phyloP scores from a whole-genome alignment of 1,140 invertebrate species.

The Armadillidium nasatum region DNA sequence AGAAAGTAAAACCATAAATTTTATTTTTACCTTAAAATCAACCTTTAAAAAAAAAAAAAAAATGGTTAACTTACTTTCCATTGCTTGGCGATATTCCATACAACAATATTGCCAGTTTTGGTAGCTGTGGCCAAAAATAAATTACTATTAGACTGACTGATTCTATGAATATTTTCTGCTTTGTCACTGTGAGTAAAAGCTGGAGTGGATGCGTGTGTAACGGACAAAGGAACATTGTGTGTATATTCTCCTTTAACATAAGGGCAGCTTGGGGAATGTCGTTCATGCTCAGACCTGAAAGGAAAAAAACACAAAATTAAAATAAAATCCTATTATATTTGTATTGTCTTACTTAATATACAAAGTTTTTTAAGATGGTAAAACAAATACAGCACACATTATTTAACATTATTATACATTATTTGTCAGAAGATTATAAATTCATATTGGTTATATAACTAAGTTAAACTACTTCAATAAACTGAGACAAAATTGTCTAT shows the following conservation, averaged over 20 bases:
- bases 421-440: too few species aligned
- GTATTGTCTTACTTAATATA: too few species aligned
- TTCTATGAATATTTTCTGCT: slow-evolving; percentile 61
- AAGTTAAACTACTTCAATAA: too few species aligned
- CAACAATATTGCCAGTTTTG: slow-evolving; percentile 56
- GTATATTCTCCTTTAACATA: slow-evolving; percentile 92
- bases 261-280: slow-evolving; percentile 85
- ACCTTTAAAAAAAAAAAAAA: neutral
- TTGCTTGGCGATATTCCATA: slow-evolving; percentile 62
- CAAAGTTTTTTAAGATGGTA: too few species aligned
- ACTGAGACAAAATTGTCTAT: too few species aligned
- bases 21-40: too few species aligned
- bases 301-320: slow-evolving; percentile 6
- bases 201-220: slow-evolving; percentile 81
- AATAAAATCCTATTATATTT: too few species aligned
- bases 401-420: too few species aligned
- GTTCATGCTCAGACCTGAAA: slow-evolving; percentile 81
- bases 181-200: slow-evolving; percentile 57
- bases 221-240: slow-evolving; percentile 86
- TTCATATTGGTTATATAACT: too few species aligned
- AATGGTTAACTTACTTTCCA: slow-evolving; percentile 55
- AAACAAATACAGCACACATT: too few species aligned
- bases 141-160: slow-evolving; percentile 63
- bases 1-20: too few species aligned
- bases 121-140: slow-evolving; percentile 60